phyloP scores from a whole-genome alignment of 2,888 invertebrate genomes.

The Aporophyla nigra region DNA sequence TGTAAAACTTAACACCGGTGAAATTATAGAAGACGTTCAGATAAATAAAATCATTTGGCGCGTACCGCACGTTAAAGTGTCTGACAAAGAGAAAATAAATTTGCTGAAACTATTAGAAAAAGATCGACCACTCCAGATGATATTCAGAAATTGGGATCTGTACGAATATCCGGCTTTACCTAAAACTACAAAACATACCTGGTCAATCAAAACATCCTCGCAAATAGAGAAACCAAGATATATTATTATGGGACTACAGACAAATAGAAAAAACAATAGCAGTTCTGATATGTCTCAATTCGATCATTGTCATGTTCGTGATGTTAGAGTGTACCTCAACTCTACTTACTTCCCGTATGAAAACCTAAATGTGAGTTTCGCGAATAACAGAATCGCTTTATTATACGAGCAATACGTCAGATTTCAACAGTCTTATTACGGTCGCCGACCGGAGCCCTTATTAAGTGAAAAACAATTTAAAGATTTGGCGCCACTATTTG shows the following conservation, averaged over 20 bases:
- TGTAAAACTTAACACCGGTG: constrained; percentile 19
- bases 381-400: too few relatives aligned
- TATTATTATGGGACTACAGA: too few relatives aligned
- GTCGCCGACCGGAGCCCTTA: constrained; percentile 4
- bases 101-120: constrained; percentile 50
- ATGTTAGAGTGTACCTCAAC: too few relatives aligned
- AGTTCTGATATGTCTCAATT: too few relatives aligned
- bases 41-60: constrained; percentile 24
- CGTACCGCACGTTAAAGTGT: constrained; percentile 24
- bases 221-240: constrained; percentile 71
- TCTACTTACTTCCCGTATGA: too few relatives aligned
- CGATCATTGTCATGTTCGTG: too few relatives aligned
- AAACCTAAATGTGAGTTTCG: too few relatives aligned
- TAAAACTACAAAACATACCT: constrained; percentile 67
- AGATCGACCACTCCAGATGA: constrained; percentile 60
- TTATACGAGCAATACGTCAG: too few relatives aligned
- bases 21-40: constrained; percentile 7
- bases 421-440: constrained; percentile 8
- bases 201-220: constrained; percentile 72
- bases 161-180: too few relatives aligned
- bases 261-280: too few relatives aligned
- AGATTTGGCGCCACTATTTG: not conserved
- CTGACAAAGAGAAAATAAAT: constrained; percentile 18
- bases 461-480: constrained; percentile 21
- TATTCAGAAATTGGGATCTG: too few relatives aligned